Evolutionary conservation across 1,140 invertebrate species (phyloP), one percentile per base, ranked within the genome.

Genomic region (Drosophila santomea): DNA sequence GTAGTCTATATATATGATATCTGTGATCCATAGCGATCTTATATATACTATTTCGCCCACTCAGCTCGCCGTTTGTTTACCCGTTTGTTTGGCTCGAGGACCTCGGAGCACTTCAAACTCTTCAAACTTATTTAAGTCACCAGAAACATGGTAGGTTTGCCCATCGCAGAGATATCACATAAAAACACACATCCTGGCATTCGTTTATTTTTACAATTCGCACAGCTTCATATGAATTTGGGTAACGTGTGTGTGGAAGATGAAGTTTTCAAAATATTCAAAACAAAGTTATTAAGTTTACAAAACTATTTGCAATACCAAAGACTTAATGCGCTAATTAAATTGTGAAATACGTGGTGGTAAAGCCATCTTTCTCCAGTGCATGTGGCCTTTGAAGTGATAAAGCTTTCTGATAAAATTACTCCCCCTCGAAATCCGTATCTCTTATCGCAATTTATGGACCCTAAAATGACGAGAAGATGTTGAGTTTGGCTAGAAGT

Each of bases 121-220:
- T 28, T 15, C 15, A 15, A 61, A 15, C 1, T 4, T n/a, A 47
- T 20, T 11, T 11, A 3, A 32, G 28, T 39, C 11, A 15, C 44
- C 28, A 45, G 4, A 25, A 80, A 67, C 67, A 83, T 83, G 80
- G 80, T 83, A 83, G 47, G 80, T 83, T 73, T 32, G 20, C 32
- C 35, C 25, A 59, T 47, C 43, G 28, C 35, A 11, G 23, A 55
- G 32, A 20, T 63, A 28, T 39, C 4, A 2, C 8, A 45, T 7
- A 47, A 7, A 2, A 7, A 1, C 23, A 25, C 4, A 50, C 25
- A 47, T 50, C n/a, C 47, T 50, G 6, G 45, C 12, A 5, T 3
- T 25, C 20, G 25, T 1, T 4, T 48, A 8, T n/a, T n/a, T 11
- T 5, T 51, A 10, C 3, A 32, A 51, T 15, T 15, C 12, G 25